Base-by-base conservation (phyloP, 2,888 invertebrate genomes). In the Mythimna albipuncta region DNA sequence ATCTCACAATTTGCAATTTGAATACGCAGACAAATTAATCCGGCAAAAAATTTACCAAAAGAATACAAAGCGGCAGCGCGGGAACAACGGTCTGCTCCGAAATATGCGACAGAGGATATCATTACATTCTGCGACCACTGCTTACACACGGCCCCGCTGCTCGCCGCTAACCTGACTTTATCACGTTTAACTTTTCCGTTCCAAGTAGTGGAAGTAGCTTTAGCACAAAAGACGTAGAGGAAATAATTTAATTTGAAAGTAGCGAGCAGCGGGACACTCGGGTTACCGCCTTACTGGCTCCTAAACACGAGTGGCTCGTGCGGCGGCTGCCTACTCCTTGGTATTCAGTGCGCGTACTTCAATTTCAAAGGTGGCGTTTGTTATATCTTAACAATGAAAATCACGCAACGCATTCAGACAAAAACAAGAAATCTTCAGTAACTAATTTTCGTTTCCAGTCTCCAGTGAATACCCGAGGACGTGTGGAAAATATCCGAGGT, bases 391-490 rank as follows among this genome's bases (percentile, higher is more conserved):
- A 95, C 95, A 96, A 95, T 95, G 94, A 94, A 95, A 96, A 96
- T 95, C 95, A 94, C 94, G 93, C 93, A 91, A 92, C 91, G 90
- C 93, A 93, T 93, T 94, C 93, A 92, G 89, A 92, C 79, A 88
- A 89, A 94, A 95, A 95, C 94, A 95, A 94, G 93, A 91, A 94
- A 93, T 93, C 92, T 93, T 91, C 94, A 93, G 94, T 95, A 96
- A 96, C 96, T 96, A 96, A 96, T 96, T 96, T 96, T 96, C 95
- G 94, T 91, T 94, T 90, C 90, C 87, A 92, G 93, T 95, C 96
- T 96, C 96, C 84, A 86, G 96, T 91, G 96, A 92, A 95, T 95
- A 94, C 91, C 91, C 91, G 93, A 89, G 94, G 91, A 96, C 96
- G 96, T 95, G 96, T 95, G 93, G 94, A 95, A 95, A 96, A 96